Base-by-base conservation (phyloP, 2,888 invertebrate genomes). In the Platynereis dumerilii region DNA sequence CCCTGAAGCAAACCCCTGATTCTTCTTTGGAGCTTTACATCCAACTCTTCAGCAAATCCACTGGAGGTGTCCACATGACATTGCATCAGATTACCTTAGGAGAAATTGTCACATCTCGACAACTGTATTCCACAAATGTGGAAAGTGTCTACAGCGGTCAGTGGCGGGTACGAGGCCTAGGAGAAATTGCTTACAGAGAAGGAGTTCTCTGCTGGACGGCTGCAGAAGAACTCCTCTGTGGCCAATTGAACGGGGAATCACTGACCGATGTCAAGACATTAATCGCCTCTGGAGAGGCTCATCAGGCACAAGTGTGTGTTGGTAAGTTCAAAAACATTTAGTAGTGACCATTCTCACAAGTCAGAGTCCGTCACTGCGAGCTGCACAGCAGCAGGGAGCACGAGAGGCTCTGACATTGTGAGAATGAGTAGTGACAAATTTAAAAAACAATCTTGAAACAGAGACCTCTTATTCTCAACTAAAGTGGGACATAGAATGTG, bases 141-240 rank as follows among this genome's bases (percentile, higher is more conserved):
- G 7, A n/a, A n/a, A 48, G 48, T 48, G 22, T 48, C 5, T 62
- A 62, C 29, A 52, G 62, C 2, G 57, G 62, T 28, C 55, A 56
- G 20, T 24, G 24, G 10, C 45, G 29, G 28, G 55, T 62, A 7
- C 48, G 59, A n/a, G 65, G 59, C 26, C 39, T 65, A 10, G 65
- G 61, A 26, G 44, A 44, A 27, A 58, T 65, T 17, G 57, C 59
- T 44, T 57, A 57, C 52, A 2, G 44, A 15, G 61, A 61, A 27
- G 29, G 34, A 34, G 58, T 58, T 29, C 48, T 65, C 24, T 65
- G 65, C 65, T 65, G 65, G 65, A 65, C 65, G 2, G 60, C 61
- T 12, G 65, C 59, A 10, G 61, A 61, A 44, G 48, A 34, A 26
- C 29, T 65, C 10, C 61, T 61, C n/a, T 65, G 65, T 42, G 62